Conservation (phyloP, 2,113 vertebrate genomes). For the Ovis canadensis region DNA sequence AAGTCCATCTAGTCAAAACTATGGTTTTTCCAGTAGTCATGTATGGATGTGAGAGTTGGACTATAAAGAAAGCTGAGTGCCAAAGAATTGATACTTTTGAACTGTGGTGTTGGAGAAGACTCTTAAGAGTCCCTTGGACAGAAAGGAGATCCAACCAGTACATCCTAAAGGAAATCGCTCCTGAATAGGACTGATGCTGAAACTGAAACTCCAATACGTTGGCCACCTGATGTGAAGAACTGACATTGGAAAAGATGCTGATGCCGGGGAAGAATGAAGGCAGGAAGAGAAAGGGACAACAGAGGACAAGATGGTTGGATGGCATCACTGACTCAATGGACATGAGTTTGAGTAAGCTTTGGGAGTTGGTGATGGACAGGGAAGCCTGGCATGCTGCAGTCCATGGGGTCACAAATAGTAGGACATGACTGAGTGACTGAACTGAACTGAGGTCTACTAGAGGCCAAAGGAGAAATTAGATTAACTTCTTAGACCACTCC, state of each 20-base stretch:
- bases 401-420: neutral
- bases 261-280: neutral
- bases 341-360: neutral
- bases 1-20: neutral
- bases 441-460: neutral
- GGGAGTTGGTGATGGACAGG: neutral
- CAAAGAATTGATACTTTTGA: neutral
- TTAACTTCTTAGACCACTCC: neutral
- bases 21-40: neutral
- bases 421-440: neutral
- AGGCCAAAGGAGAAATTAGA: neutral
- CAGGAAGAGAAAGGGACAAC: fast-evolving
- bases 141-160: neutral
- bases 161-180: neutral
- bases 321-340: neutral
- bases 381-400: neutral
- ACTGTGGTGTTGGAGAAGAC: neutral
- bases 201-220: neutral
- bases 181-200: neutral
- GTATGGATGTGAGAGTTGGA: neutral
- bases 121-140: neutral
- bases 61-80: neutral
- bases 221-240: neutral
- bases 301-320: neutral
- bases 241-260: neutral